Percentiles rank a stretch among this genome's conserved stretches.
Conservation (phyloP, 2,797 vertebrate genomes). For the Mus minutoides region DNA sequence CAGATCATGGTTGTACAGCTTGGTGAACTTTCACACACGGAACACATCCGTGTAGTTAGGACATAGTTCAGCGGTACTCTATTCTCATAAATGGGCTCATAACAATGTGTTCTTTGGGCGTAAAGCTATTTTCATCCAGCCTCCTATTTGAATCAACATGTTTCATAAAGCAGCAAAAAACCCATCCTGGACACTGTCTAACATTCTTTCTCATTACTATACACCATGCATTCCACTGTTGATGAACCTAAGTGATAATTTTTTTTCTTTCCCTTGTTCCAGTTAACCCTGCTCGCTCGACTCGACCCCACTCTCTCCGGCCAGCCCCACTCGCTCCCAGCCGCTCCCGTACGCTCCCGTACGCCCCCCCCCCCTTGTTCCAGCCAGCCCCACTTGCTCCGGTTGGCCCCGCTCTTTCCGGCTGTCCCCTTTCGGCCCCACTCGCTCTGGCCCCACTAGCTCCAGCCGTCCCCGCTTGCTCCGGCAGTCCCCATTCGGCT, state of each 20-base stretch:
- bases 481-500: too few species aligned
- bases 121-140: background rate
- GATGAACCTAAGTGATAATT: background rate
- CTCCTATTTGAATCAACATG: background rate
- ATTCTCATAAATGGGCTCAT: constrained; percentile 15
- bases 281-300: too few species aligned
- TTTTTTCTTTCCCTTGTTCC: too few species aligned
- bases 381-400: too few species aligned
- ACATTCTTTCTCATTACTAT: background rate
- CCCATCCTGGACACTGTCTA: background rate
- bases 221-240: background rate
- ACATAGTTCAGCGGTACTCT: constrained; percentile 21
- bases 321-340: too few species aligned
- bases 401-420: too few species aligned
- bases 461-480: too few species aligned
- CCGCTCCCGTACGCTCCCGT: too few species aligned
- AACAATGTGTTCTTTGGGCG: background rate
- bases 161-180: background rate
- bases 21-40: constrained; percentile 28
- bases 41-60: background rate
- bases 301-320: too few species aligned
- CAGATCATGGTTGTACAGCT: background rate
- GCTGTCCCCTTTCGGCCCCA: too few species aligned
- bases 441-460: too few species aligned
- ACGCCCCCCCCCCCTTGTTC: too few species aligned